A percentile compares a stretch with the other conserved stretches of the same genome.
These are phyloP conservation scores for Drosophila pseudotalamancana DNA, from an alignment of 2,888 invertebrate species.

Conservation along the genomic window DNA sequence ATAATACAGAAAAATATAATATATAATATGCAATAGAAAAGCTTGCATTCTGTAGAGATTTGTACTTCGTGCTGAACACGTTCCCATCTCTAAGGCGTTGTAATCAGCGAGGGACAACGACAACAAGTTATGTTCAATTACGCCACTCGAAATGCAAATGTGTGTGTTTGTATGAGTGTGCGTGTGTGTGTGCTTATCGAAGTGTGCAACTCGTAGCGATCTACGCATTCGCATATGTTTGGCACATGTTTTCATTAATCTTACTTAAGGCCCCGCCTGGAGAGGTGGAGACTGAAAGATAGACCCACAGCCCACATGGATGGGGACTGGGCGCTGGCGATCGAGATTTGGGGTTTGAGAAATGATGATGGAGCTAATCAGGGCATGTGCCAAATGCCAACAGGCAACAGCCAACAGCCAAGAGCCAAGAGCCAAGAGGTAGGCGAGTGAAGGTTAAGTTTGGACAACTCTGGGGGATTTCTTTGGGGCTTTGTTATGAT, in stretches of 20 bases:
- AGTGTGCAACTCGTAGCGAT: conserved; percentile 51
- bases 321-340: conserved; percentile 21
- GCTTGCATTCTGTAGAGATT: neutral
- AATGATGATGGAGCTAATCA: conserved; percentile 51
- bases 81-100: conserved; percentile 37
- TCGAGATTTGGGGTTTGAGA: conserved; percentile 36
- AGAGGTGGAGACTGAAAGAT: conserved; percentile 12
- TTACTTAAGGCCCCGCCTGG: conserved; percentile 50
- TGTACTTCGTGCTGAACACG: conserved; percentile 22
- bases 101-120: conserved; percentile 70
- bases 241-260: conserved; percentile 76
- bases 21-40: neutral
- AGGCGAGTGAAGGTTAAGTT: conserved; percentile 46
- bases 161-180: conserved; percentile 4
- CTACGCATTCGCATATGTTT: conserved; percentile 75
- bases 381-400: conserved; percentile 50
- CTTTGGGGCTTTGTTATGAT: conserved; percentile 23
- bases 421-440: conserved; percentile 39
- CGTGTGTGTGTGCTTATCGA: conserved; percentile 11
- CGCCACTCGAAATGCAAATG: conserved; percentile 49
- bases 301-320: conserved; percentile 41
- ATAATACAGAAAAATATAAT: neutral
- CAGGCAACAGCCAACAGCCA: too few relatives aligned
- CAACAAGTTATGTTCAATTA: conserved; percentile 77
- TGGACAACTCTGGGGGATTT: conserved; percentile 12